Percentiles rank a stretch among this genome's conserved stretches.
These are phyloP conservation scores for Acrocyrtus sp. DNA, from an alignment of 2,888 invertebrate genomes.

Conservation along the genomic window DNA sequence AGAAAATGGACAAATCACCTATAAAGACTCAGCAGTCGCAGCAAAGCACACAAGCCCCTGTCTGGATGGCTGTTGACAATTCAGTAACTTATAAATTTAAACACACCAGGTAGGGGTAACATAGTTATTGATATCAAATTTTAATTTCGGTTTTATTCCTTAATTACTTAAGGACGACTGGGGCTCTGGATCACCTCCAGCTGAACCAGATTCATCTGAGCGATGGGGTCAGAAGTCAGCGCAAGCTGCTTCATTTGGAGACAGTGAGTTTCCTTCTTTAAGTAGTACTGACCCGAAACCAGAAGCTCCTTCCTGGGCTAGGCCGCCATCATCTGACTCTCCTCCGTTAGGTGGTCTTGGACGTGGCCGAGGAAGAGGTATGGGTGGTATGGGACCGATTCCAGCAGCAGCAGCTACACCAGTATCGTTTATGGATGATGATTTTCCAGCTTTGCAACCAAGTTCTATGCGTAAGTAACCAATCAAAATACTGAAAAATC, in stretches of 20 bases:
- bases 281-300: conserved; percentile 5
- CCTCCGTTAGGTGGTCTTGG: not conserved
- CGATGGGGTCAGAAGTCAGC: conserved; percentile 19
- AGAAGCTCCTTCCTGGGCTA: not conserved
- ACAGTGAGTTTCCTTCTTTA: conserved; percentile 30
- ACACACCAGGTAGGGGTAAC: not conserved
- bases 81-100: no score
- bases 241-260: conserved; percentile 12
- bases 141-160: not conserved
- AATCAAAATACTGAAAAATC: no score
- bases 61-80: no score
- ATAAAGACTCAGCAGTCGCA: no score
- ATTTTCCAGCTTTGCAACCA: conserved; percentile 3
- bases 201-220: not conserved
- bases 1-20: no score
- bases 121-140: not conserved
- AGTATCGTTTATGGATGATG: conserved; percentile 1
- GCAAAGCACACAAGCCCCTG: no score
- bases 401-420: not conserved
- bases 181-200: not conserved
- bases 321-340: not conserved
- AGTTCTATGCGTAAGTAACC: no score
- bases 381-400: no score
- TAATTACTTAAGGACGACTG: no score
- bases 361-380: not conserved